These are phyloP conservation scores for Stenchaetothrips biformis DNA, from an alignment of 2,888 invertebrate genomes.

Conservation along the genomic window DNA sequence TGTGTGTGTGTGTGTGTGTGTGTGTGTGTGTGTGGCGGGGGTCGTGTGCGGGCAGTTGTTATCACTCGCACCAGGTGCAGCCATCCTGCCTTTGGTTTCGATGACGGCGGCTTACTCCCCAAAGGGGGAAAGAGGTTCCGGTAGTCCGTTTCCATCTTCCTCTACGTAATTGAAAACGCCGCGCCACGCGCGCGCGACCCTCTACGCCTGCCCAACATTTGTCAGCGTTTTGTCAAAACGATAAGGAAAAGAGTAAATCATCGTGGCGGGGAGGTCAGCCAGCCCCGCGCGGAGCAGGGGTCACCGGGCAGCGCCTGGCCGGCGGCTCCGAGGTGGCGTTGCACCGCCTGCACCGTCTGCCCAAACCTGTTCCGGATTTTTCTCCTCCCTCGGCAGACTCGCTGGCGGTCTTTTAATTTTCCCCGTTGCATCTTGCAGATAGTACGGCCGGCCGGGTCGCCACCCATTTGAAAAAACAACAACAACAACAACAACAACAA, in stretches of 20 bases:
- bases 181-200: background rate
- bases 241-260: background rate
- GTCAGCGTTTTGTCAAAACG: background rate
- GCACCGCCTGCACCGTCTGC: too few species aligned
- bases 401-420: too few species aligned
- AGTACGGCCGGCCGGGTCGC: too few species aligned
- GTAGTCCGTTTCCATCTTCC: background rate
- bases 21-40: background rate
- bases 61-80: background rate
- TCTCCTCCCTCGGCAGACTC: too few species aligned
- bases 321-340: too few species aligned
- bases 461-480: background rate
- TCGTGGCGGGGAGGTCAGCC: background rate
- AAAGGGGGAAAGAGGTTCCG: background rate
- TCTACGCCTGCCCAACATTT: background rate
- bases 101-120: background rate
- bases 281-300: background rate
- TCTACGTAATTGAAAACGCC: background rate
- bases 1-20: background rate
- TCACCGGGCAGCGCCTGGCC: background rate
- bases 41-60: background rate
- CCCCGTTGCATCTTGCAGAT: too few species aligned
- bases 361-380: too few species aligned
- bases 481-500: background rate
- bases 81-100: background rate